phyloP scores from a whole-genome alignment of 2,113 vertebrate species.

The Vidua chalybeata region DNA sequence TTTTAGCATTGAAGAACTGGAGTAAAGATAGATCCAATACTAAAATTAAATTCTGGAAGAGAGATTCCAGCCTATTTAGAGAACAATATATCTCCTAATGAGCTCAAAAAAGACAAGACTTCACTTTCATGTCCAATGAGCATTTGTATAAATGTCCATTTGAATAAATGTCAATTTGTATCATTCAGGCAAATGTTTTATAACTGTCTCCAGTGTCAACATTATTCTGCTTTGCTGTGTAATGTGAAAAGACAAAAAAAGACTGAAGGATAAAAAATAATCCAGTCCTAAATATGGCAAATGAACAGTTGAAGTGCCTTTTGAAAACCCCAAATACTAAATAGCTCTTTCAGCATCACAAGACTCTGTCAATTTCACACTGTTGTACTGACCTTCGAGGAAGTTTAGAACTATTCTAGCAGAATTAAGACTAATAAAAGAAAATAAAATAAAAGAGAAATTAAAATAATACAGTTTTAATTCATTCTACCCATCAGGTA shows the following conservation, averaged over 20 bases:
- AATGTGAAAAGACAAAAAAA: background rate
- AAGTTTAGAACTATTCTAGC: background rate
- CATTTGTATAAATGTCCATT: background rate
- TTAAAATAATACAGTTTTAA: background rate
- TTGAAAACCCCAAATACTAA: background rate
- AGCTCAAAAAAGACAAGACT: background rate
- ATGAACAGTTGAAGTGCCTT: background rate
- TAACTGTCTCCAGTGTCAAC: background rate
- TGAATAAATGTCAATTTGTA: background rate
- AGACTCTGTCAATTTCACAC: background rate
- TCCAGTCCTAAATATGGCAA: conserved; percentile 7
- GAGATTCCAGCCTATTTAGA: background rate
- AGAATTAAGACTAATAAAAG: background rate
- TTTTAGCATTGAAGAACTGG: background rate
- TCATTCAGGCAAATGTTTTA: background rate
- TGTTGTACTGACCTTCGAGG: background rate
- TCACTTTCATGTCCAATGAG: background rate
- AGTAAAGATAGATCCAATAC: background rate
- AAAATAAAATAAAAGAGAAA: background rate
- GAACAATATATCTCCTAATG: background rate
- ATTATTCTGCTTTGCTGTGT: background rate
- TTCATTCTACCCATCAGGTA: background rate
- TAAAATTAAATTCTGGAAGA: conserved; percentile 8
- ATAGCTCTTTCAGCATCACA: background rate
- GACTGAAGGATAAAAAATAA: conserved; percentile 5